These are phyloP conservation scores for Eulemur albifrons DNA, from an alignment of 2,797 vertebrate species.

Conservation along the genomic window DNA sequence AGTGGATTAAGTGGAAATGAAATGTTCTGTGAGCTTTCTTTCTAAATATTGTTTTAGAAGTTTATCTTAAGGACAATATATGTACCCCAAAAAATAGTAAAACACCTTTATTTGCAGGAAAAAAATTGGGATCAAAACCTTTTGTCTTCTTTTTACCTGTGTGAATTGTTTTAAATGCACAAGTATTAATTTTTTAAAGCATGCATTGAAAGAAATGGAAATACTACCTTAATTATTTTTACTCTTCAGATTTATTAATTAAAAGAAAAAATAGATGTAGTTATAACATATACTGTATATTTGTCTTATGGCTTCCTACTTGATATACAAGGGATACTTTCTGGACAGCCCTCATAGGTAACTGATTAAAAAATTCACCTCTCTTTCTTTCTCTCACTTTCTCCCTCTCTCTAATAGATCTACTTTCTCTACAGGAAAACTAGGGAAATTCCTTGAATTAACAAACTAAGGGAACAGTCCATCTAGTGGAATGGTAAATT, in stretches of 20 bases:
- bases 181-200: constrained; percentile 43
- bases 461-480: background rate
- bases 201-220: constrained; percentile 55
- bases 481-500: background rate
- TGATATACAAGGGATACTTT: background rate
- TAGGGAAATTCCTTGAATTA: background rate
- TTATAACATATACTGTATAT: constrained; percentile 1
- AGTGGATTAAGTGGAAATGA: background rate
- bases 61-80: background rate
- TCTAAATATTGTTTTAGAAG: background rate
- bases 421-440: constrained; percentile 27
- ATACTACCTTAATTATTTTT: constrained; percentile 1
- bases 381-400: background rate
- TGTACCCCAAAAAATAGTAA: background rate
- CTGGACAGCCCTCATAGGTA: background rate
- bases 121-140: background rate
- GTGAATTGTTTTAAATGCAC: background rate
- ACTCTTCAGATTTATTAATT: constrained; percentile 18
- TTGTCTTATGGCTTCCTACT: constrained; percentile 25
- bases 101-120: background rate
- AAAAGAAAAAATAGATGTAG: background rate
- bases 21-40: background rate
- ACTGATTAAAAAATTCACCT: background rate
- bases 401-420: background rate
- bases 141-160: background rate